Evolutionary conservation across 2,888 invertebrate species (phyloP).

Genomic region (Ornithoptera priamus): DNA sequence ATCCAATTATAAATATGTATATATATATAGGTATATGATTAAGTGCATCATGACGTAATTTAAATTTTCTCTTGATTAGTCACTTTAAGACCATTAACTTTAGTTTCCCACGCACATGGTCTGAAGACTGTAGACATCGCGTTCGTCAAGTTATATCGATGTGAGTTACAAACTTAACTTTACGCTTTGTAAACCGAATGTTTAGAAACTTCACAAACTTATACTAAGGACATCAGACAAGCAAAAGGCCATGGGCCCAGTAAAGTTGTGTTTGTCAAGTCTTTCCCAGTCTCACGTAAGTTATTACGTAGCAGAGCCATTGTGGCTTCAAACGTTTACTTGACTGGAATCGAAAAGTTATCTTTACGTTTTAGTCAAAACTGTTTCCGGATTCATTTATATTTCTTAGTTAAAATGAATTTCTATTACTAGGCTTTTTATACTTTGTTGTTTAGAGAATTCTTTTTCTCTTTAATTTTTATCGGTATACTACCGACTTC

Average conservation of each 20-base stretch:
- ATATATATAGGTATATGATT: neutral
- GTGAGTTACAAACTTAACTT: conserved; percentile 14
- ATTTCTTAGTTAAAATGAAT: neutral
- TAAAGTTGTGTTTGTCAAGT: conserved; percentile 10
- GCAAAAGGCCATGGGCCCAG: neutral
- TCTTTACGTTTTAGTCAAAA: neutral
- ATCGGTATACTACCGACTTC: too few species aligned
- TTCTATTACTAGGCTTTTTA: too few species aligned
- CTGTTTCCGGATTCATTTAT: neutral
- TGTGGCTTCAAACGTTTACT: conserved; percentile 43
- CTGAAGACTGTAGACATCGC: conserved; percentile 32
- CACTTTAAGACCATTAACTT: conserved; percentile 41
- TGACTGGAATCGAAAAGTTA: conserved; percentile 13
- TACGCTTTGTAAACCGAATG: conserved; percentile 8
- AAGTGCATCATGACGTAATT: conserved; percentile 30
- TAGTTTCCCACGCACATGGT: conserved; percentile 46
- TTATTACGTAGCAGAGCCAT: conserved; percentile 53
- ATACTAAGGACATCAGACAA: neutral
- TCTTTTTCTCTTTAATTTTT: too few species aligned
- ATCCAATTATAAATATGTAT: too few species aligned
- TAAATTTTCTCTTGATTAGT: conserved; percentile 27
- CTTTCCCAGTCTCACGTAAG: conserved; percentile 58
- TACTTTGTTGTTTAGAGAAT: too few species aligned
- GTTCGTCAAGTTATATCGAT: conserved; percentile 9
- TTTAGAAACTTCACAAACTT: conserved; percentile 4